These are phyloP conservation scores for Cynodonichthys magdalenae DNA, from an alignment of 2,797 vertebrate genomes.

Conservation along the genomic window DNA sequence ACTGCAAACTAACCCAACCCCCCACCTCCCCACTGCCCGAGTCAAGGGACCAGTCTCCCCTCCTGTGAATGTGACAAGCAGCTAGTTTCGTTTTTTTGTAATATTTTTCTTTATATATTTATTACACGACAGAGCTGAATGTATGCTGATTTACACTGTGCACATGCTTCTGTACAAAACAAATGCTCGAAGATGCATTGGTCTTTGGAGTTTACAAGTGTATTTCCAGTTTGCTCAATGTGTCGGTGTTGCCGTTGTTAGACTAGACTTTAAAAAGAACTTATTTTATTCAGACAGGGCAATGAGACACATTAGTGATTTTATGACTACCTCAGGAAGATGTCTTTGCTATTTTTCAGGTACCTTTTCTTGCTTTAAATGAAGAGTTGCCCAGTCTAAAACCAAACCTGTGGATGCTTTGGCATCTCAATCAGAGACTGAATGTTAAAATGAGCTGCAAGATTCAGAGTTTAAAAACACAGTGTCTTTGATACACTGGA, in stretches of 20 bases:
- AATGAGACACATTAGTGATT: conserved; percentile 82
- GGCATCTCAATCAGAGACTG: conserved; percentile 69
- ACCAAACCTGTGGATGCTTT: conserved; percentile 61
- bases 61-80: conserved; percentile 88
- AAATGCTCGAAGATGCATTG: conserved; percentile 92
- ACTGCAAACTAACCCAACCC: conserved; percentile 76
- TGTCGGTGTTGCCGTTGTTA: conserved; percentile 92
- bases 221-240: conserved; percentile 93
- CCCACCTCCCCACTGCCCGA: conserved; percentile 21
- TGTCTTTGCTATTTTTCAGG: conserved; percentile 79
- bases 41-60: conserved; percentile 71
- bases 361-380: conserved; percentile 80
- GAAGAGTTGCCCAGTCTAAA: conserved; percentile 70
- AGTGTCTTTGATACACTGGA: conserved; percentile 48
- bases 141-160: conserved; percentile 99
- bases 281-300: conserved; percentile 82
- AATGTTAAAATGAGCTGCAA: conserved; percentile 62
- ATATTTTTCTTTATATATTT: conserved; percentile 95
- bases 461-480: conserved; percentile 55
- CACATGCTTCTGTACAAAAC: conserved; percentile 92
- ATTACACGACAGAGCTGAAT: conserved; percentile 99
- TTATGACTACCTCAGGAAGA: conserved; percentile 97
- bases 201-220: conserved; percentile 93
- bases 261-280: conserved; percentile 88
- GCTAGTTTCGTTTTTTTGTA: conserved; percentile 86